These are phyloP conservation scores for Pipra filicauda DNA, from an alignment of 2,113 vertebrate species.

Conservation along the genomic window DNA sequence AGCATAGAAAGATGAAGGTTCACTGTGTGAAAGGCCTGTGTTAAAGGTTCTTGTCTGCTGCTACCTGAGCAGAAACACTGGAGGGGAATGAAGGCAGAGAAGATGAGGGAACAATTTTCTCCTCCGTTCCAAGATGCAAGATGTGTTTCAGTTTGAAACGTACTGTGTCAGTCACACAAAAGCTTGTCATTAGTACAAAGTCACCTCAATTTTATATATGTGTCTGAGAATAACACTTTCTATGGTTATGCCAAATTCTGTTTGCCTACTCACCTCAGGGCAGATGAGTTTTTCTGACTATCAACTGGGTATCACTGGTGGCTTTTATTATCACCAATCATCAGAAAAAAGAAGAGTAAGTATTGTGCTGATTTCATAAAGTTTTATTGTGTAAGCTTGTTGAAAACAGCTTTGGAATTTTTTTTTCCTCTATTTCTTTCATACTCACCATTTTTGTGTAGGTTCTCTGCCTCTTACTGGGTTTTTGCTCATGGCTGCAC, in stretches of 20 bases:
- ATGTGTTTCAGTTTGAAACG: neutral
- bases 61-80: neutral
- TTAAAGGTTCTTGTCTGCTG: neutral
- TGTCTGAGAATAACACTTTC: neutral
- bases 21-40: neutral
- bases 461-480: neutral
- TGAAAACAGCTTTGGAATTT: neutral
- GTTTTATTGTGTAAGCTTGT: neutral
- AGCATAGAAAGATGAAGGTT: neutral
- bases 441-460: neutral
- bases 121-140: neutral
- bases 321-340: neutral
- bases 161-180: neutral
- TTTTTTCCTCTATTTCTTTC: neutral
- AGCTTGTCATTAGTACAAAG: neutral
- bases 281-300: neutral
- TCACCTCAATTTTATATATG: neutral
- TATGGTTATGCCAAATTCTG: neutral
- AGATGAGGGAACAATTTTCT: neutral
- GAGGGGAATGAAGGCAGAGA: neutral
- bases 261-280: neutral
- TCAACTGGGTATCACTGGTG: neutral
- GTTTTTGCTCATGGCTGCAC: neutral
- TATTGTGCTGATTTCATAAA: neutral
- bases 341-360: neutral